Conservation (phyloP, 1,140 invertebrate genomes). For the Pseudomyrmex pallidus region DNA sequence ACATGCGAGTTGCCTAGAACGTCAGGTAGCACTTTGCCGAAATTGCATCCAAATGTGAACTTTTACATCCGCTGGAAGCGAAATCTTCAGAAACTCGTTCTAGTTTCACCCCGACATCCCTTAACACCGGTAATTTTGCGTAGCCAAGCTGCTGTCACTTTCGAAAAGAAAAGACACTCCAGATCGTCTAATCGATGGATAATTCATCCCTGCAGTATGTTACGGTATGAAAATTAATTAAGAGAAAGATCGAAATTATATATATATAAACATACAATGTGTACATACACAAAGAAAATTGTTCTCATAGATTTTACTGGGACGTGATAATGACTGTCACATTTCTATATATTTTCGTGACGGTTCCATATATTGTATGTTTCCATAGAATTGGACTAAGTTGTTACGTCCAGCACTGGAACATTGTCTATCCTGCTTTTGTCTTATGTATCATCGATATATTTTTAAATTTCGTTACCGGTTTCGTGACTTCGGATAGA, state of each 20-base stretch:
- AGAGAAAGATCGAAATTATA: not conserved
- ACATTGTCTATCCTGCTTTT: constrained; percentile 65
- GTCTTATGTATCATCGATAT: constrained; percentile 75
- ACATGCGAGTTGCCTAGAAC: constrained; percentile 72
- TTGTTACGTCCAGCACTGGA: constrained; percentile 33
- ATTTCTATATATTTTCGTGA: constrained; percentile 74
- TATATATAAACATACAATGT: too few relatives aligned
- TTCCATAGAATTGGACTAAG: constrained; percentile 73
- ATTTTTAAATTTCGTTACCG: constrained; percentile 77
- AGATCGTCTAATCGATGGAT: constrained; percentile 76
- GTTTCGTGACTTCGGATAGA: constrained; percentile 67
- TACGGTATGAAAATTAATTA: constrained; percentile 34
- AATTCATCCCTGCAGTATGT: constrained; percentile 77
- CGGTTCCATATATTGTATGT: constrained; percentile 70
- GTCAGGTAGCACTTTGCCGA: constrained; percentile 75
- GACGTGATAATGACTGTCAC: constrained; percentile 76
- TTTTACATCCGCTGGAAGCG: constrained; percentile 68
- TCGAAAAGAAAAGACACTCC: constrained; percentile 77
- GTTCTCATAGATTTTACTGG: constrained; percentile 73
- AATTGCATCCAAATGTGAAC: constrained; percentile 76
- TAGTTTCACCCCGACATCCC: constrained; percentile 73
- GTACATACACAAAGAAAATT: not conserved
- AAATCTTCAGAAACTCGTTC: constrained; percentile 75
- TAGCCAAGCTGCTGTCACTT: constrained; percentile 74
- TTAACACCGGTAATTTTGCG: constrained; percentile 71